Evolutionary conservation across 2,797 vertebrate species (phyloP), one percentile per base, ranked within the genome.

Genomic region (Urosaurus nigricauda): DNA sequence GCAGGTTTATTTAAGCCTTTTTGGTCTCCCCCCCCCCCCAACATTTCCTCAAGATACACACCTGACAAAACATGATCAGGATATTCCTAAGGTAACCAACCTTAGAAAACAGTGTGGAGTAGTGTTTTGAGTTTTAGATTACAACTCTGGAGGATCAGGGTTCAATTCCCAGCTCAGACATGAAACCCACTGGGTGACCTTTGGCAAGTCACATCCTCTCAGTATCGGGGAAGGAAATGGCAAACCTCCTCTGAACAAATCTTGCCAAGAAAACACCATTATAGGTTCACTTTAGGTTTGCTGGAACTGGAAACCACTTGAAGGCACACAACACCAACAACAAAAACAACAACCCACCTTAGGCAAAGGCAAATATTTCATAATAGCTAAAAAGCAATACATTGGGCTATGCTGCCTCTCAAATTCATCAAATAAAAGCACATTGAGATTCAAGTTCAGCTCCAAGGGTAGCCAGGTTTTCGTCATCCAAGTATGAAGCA

Each of bases 401-500:
- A 26, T 73, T 63, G n/a, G 40, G 29, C 51, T 60, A 21, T 12
- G 24, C 9, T 26, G 19, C 2, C 71, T 73, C 29, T 56, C 32
- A 60, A 82, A 65, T 7, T 60, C 58, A 35, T 13, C 24, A 32
- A 14, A 87, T 53, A n/a, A 75, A 29, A 17, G 13, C 35, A 4
- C 19, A 78, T 2, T 14, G 26, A 68, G 24, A 83, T 83, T 77
- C 1, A 2, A n/a, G 3, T 83, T 0, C 24, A 26, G 5, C 8
- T 53, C 24, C 6, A 2, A 0, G 0, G 81, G 68, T 3, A 89
- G 21, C 0, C 47, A 3, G 1, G 13, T 1, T 32, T 0, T 2
- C n/a, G 35, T 29, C 87, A 17, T 4, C 75, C 73, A 14, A 26
- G 75, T 16, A 1, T 24, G 51, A 88, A 86, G 5, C 0, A 68